A percentile compares a stretch with the other conserved stretches of the same genome.
Evolutionary conservation across 2,113 vertebrate species (phyloP).

Genomic region (Scomber japonicus): DNA sequence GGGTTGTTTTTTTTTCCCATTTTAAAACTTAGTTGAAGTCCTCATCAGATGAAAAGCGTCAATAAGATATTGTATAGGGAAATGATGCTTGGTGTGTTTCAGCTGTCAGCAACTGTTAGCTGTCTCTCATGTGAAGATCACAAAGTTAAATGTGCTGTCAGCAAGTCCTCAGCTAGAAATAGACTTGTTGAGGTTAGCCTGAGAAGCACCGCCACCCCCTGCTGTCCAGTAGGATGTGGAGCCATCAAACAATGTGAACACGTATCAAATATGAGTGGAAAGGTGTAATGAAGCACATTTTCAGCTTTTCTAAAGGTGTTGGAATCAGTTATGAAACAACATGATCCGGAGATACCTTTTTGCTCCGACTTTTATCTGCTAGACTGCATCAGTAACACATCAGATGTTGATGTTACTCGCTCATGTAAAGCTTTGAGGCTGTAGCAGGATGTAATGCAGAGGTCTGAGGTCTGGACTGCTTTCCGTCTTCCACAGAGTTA

Average conservation of each 20-base stretch:
- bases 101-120: constrained; percentile 78
- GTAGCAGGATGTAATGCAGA: not conserved
- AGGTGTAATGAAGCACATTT: constrained; percentile 71
- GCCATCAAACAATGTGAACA: constrained; percentile 71
- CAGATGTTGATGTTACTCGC: constrained; percentile 6
- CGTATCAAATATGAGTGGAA: constrained; percentile 51
- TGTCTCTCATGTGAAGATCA: constrained; percentile 79
- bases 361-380: not conserved
- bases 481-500: constrained; percentile 9
- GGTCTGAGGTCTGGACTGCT: not conserved
- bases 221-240: constrained; percentile 67
- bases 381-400: constrained; percentile 18
- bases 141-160: constrained; percentile 83
- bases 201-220: constrained; percentile 64
- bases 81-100: constrained; percentile 47
- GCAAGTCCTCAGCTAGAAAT: constrained; percentile 77
- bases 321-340: constrained; percentile 45
- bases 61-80: constrained; percentile 68
- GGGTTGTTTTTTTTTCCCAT: not conserved
- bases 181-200: constrained; percentile 78
- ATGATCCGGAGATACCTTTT: constrained; percentile 23
- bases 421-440: constrained; percentile 7
- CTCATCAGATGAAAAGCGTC: constrained; percentile 64
- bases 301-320: constrained; percentile 59
- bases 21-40: constrained; percentile 54